Base-by-base conservation (phyloP, 2,113 vertebrate genomes). In the Rhabdomys dilectus region DNA sequence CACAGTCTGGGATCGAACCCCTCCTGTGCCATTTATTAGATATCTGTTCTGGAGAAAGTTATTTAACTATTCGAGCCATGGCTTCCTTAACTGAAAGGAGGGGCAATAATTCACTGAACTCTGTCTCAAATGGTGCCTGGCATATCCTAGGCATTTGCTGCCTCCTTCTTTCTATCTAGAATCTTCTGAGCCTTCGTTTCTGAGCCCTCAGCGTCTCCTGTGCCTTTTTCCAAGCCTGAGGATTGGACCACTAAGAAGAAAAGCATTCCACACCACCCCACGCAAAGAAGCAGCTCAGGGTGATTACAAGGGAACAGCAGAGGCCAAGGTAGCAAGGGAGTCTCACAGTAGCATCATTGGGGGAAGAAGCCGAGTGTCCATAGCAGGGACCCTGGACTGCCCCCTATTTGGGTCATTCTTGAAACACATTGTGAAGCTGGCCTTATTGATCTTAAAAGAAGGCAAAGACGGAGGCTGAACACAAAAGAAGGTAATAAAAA, bases 401-500 rank as follows among this genome's bases (percentile, higher is more conserved):
- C 2, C 29, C 19, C 2, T 34, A 3, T 56, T 62, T 3, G 10
- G 62, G 24, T 39, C 66, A 77, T 60, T 92, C 73, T 85, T 34
- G 7, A 45, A 91, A 84, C 26, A 87, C 15, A 19, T 12, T 51
- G 24, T 81, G n/a, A 92, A 93, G 42, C 62, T 94, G 31, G 48
- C 62, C 9, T 89, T 85, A 86, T 62, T 88, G 90, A 53, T 95
- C 66, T 86, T 82, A 66, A 64, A 64, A 89, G 88, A 76, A 94
- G 85, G 36, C 66, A 91, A 89, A 86, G 60, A 94, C 64, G 15
- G 64, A 96, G 56, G 42, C 1, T 84, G 87, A 96, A 84, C 66
- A 64, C 34, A 53, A 89, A 89, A 42, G 51, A 89, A 95, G 16
- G 93, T 48, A 68, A 91, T 97, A 97, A 97, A 97, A 93, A 97